phyloP scores from a whole-genome alignment of 2,113 vertebrate genomes.

The Coracopsis vasa region DNA sequence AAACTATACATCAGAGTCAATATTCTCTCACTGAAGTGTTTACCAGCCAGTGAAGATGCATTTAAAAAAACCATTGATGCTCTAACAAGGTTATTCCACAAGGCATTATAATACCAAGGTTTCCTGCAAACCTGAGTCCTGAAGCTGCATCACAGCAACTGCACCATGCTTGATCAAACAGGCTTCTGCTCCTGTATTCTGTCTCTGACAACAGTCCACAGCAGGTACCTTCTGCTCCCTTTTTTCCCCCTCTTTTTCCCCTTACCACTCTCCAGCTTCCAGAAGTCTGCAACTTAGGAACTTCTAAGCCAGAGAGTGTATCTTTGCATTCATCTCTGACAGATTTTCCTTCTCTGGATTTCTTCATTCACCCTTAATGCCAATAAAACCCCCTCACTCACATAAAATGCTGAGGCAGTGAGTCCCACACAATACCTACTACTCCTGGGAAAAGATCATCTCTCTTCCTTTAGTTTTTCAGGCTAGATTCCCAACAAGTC shows the following conservation, averaged over 20 bases:
- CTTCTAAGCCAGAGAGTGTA: neutral
- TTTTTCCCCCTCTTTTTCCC: neutral
- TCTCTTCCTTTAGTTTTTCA: neutral
- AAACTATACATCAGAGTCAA: neutral
- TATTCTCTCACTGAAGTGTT: neutral
- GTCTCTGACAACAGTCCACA: neutral
- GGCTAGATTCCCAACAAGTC: neutral
- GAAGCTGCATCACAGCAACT: neutral
- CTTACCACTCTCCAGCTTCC: neutral
- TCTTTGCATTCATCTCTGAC: neutral
- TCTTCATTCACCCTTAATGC: neutral
- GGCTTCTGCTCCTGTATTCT: neutral
- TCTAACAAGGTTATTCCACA: neutral
- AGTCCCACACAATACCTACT: neutral
- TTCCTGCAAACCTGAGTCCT: neutral
- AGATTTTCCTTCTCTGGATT: neutral
- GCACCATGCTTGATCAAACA: neutral
- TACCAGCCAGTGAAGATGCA: neutral
- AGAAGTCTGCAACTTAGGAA: neutral
- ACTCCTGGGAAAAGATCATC: neutral
- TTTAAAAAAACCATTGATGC: neutral
- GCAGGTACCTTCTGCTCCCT: neutral
- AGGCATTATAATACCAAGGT: neutral
- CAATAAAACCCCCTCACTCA: neutral
- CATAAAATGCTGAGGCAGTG: neutral